Evolutionary conservation across 2,797 vertebrate species (phyloP).

Genomic region (Lindbergichthys nudifrons): DNA sequence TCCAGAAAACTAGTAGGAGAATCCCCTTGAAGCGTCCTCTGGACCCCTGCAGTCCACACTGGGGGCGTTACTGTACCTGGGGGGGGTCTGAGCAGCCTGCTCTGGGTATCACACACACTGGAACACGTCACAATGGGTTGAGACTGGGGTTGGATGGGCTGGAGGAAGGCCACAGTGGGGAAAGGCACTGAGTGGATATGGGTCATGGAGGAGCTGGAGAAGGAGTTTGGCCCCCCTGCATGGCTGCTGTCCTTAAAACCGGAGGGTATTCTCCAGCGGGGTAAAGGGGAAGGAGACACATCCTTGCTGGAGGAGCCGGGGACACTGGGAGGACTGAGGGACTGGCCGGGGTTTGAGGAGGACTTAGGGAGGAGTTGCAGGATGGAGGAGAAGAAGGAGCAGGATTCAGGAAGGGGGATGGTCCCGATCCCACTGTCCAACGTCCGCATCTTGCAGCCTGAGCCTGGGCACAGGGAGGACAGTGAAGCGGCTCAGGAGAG

Average conservation of each 20-base stretch:
- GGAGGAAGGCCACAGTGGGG: constrained; percentile 82
- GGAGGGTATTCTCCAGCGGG: constrained; percentile 80
- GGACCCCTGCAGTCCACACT: constrained; percentile 6
- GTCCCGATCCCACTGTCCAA: constrained; percentile 94
- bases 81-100: constrained; percentile 84
- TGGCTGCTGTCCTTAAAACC: constrained; percentile 71
- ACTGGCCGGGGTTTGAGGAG: constrained; percentile 78
- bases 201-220: constrained; percentile 76
- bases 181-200: constrained; percentile 89
- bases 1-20: background rate
- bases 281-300: constrained; percentile 73
- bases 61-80: constrained; percentile 85
- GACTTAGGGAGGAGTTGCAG: constrained; percentile 84
- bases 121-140: constrained; percentile 84
- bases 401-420: constrained; percentile 91
- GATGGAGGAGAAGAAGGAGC: constrained; percentile 83
- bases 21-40: background rate
- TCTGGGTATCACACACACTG: constrained; percentile 81
- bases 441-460: constrained; percentile 92
- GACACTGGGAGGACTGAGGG: constrained; percentile 75
- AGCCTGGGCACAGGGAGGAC: constrained; percentile 86
- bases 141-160: constrained; percentile 84
- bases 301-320: constrained; percentile 75
- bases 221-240: constrained; percentile 82
- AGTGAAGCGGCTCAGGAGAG: constrained; percentile 63